Evolutionary conservation across 2,113 vertebrate genomes (phyloP), one percentile per base, ranked within the genome.

Genomic region (Urocynchramus pylzowi): DNA sequence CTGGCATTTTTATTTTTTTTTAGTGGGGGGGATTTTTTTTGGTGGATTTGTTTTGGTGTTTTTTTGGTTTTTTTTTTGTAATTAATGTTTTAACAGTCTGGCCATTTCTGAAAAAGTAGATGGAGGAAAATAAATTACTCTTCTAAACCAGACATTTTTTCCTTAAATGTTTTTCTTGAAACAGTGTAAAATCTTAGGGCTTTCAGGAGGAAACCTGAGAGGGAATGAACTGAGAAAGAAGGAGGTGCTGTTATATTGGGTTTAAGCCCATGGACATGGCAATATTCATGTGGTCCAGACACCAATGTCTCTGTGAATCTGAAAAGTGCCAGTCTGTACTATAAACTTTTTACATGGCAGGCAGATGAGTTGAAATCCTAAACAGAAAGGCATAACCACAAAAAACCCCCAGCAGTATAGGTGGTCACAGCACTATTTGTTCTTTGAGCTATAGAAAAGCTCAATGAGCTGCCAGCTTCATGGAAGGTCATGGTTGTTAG

Each of bases 81-180:
- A 96, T 87, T 94, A 91, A 83, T 69, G 42, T 80, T 95, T 88
- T 92, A 94, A 65, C 53, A 90, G 83, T 89, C 94, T 89, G 54
- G 50, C 42, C 39, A 56, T 95, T 96, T 95, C 64, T 93, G 76
- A 89, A 92, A 96, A 86, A 84, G 47, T 90, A 92, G 52, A 90
- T 64, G 59, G 54, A 77, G 47, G 54, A 84, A 93, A 97, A 89
- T 84, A 95, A 93, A 92, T 92, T 77, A 37, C 64, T 89, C n/a
- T 78, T 74, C 76, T 89, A 90, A 95, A 91, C 89, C 44, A 93
- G 84, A 86, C 73, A 81, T 89, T 90, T 95, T 95, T 96, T 75
- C 35, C 16, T 33, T 52, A 42, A 68, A 50, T 89, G 41, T 85
- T 97, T 95, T 90, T 96, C 64, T 92, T 93, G 89, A 95, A 93